These are phyloP conservation scores for Cephus cinctus DNA, from an alignment of 1,140 invertebrate genomes.

Conservation along the genomic window DNA sequence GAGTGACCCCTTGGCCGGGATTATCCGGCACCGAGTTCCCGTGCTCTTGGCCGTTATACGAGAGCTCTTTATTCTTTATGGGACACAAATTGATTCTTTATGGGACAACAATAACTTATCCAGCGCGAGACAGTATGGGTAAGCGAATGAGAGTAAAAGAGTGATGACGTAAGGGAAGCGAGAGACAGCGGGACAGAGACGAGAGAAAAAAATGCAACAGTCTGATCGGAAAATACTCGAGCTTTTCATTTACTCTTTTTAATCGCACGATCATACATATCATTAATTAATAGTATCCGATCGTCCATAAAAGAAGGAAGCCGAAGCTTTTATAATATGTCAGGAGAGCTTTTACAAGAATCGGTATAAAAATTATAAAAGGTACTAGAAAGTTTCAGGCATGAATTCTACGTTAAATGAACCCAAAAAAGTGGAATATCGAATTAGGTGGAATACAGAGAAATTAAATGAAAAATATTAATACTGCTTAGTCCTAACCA, in stretches of 20 bases:
- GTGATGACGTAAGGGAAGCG: neutral
- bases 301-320: neutral
- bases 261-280: neutral
- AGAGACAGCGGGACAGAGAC: neutral
- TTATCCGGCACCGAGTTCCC: neutral
- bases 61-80: conserved; percentile 3
- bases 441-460: no score
- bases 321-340: no score
- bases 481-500: no score
- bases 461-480: no score
- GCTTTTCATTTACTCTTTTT: neutral
- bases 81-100: conserved; percentile 7
- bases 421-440: no score
- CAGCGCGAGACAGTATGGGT: neutral
- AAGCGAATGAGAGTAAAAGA: neutral
- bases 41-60: conserved; percentile 1
- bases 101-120: conserved; percentile 8
- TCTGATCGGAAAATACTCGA: no score
- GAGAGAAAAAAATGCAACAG: neutral
- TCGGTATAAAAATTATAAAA: no score
- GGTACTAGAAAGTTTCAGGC: no score
- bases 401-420: no score
- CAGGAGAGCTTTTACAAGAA: no score
- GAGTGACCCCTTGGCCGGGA: neutral
- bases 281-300: neutral